phyloP scores from a whole-genome alignment of 2,888 invertebrate genomes.

The Pandemis cinnamomeana region DNA sequence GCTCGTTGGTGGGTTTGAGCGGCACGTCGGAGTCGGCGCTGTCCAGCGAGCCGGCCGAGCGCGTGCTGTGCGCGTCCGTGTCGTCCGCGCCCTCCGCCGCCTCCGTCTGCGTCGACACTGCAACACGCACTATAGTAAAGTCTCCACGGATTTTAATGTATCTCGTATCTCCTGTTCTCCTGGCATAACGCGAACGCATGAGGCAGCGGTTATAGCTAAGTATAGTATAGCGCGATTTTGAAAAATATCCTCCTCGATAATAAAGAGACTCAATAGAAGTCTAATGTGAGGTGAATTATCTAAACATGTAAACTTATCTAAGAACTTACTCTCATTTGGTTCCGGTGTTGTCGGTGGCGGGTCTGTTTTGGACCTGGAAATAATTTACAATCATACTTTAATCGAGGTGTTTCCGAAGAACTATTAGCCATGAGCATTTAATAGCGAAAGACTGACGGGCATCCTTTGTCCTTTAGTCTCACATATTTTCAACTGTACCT shows the following conservation, averaged over 20 bases:
- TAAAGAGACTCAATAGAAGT: no score
- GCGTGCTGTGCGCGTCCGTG: conserved; percentile 89
- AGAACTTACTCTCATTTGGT: conserved; percentile 63
- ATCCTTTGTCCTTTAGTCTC: no score
- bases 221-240: no score
- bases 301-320: background rate
- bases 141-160: no score
- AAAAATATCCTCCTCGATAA: no score
- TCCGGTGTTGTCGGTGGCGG: conserved; percentile 60
- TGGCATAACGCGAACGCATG: background rate
- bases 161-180: background rate
- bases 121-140: background rate
- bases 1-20: conserved; percentile 86
- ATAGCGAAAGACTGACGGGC: no score
- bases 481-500: no score
- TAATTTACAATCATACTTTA: background rate
- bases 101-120: conserved; percentile 62
- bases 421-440: background rate
- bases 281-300: no score
- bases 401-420: background rate
- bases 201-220: no score
- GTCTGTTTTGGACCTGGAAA: conserved; percentile 62
- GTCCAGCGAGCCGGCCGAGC: conserved; percentile 83
- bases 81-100: conserved; percentile 70
- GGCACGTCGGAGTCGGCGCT: conserved; percentile 88